Base-by-base conservation (phyloP, 2,888 invertebrate species). In the Mayetiola destructor region DNA sequence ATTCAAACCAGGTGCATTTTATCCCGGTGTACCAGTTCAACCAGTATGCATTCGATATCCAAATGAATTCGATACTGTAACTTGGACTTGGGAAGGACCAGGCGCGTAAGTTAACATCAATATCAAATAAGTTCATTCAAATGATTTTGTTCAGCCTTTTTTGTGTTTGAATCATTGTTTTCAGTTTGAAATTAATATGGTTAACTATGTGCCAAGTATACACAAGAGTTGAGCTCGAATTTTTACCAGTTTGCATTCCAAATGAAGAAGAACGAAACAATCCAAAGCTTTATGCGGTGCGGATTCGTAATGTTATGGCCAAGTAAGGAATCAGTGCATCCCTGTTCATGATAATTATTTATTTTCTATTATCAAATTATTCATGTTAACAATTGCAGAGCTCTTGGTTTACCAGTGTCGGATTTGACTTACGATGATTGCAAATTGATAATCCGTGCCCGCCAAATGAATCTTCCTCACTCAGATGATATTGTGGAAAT, bases 11-110 rank as follows among this genome's bases (percentile, higher is more conserved):
- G 94, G 95, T 39, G 95, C 93, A 12, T 96, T 96, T 73, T 89
- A 89, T 73, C 93, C 94, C 0, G 94, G 94, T 0, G 90, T 94
- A 14, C 93, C 96, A 0, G 87, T 96, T 2, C 96, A 96, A 68
- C 95, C 95, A 0, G 92, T 96, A 14, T 83, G 90, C 66, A 83
- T 96, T 59, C 79, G 87, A 57, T 96, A 94, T 70, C 91, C 89
- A 0, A 94, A 94, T 67, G 84, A 86, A 63, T 76, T 85, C 65
- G 91, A 92, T 66, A 88, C 89, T 0, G 87, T 89, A 61, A 90
- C 91, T 0, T 92, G 91, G 91, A 91, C 91, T 0, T 94, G 90
- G 93, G 91, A 89, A 68, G 94, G 94, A 32, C 92, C 93, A 55
- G 88, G 88, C 70, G 88, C 88, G 90, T 92, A 76, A 84, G 88